These are phyloP conservation scores for Eudemis profundana DNA, from an alignment of 2,888 invertebrate genomes.

Conservation along the genomic window DNA sequence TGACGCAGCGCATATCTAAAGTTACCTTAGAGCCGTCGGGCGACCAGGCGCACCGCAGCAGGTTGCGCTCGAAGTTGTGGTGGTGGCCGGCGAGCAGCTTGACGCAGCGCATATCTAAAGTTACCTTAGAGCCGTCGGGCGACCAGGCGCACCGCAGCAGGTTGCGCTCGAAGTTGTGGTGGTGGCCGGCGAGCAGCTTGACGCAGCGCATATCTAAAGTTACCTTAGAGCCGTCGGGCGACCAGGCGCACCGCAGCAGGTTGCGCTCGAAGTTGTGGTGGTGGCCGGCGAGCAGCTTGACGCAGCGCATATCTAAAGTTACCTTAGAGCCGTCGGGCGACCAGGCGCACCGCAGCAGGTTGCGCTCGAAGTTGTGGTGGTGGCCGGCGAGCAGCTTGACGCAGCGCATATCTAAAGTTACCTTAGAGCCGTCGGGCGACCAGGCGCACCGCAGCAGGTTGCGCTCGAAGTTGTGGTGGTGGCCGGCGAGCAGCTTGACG, in stretches of 20 bases:
- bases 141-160: conserved; percentile 97
- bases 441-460: conserved; percentile 97
- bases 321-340: conserved; percentile 96
- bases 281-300: not conserved
- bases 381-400: not conserved
- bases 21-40: too few species aligned
- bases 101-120: not conserved
- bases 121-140: conserved; percentile 94
- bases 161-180: conserved; percentile 89
- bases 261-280: conserved; percentile 88
- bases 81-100: not conserved
- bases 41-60: too few species aligned
- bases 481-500: conserved; percentile 95
- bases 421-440: conserved; percentile 96
- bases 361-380: conserved; percentile 87
- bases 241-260: conserved; percentile 96
- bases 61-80: not conserved
- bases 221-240: conserved; percentile 96
- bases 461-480: conserved; percentile 99
- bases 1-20: too few species aligned
- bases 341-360: conserved; percentile 97
- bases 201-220: not conserved
- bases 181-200: not conserved
- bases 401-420: conserved; percentile 60
- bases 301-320: not conserved